phyloP scores from a whole-genome alignment of 2,113 vertebrate genomes.

The Psettodes erumei region DNA sequence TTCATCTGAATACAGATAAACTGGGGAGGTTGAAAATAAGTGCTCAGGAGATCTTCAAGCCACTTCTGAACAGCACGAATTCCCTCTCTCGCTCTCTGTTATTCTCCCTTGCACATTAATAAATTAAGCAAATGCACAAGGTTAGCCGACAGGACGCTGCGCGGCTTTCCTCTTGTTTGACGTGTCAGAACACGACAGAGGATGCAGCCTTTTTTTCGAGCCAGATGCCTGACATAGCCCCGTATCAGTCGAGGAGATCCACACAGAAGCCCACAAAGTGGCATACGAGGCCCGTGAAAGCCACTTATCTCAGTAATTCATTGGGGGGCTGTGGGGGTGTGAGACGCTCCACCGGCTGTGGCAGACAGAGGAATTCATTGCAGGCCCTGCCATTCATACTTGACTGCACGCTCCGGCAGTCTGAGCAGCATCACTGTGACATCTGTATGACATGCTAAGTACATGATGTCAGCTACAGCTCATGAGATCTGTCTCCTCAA shows the following conservation, averaged over 20 bases:
- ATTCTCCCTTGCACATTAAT: slow-evolving; percentile 10
- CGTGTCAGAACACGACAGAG: background rate
- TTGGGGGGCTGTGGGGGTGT: slow-evolving; percentile 28
- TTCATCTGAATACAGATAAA: slow-evolving; percentile 53
- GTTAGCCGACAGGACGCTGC: background rate
- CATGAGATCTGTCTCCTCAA: slow-evolving; percentile 59
- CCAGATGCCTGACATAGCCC: slow-evolving; percentile 2
- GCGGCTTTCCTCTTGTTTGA: background rate
- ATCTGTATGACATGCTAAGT: slow-evolving; percentile 75
- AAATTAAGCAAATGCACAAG: slow-evolving; percentile 6
- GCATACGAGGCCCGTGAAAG: slow-evolving; percentile 29
- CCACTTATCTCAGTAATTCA: slow-evolving; percentile 65
- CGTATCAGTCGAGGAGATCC: slow-evolving; percentile 17
- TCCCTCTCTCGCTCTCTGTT: background rate
- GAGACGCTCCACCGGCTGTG: slow-evolving; percentile 58
- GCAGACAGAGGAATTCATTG: slow-evolving; percentile 65
- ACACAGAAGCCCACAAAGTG: slow-evolving; percentile 3
- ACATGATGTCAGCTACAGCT: slow-evolving; percentile 69
- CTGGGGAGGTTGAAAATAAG: slow-evolving; percentile 20
- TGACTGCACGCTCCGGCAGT: slow-evolving; percentile 56
- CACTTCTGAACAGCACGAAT: slow-evolving; percentile 18
- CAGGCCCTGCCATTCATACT: slow-evolving; percentile 69
- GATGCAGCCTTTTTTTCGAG: slow-evolving; percentile 24
- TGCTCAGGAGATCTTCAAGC: slow-evolving; percentile 19
- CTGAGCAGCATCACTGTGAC: slow-evolving; percentile 62